A percentile compares a stretch with the other conserved stretches of the same genome.
Evolutionary conservation across 2,797 vertebrate genomes (phyloP).

Genomic region (Sebastes itinus): DNA sequence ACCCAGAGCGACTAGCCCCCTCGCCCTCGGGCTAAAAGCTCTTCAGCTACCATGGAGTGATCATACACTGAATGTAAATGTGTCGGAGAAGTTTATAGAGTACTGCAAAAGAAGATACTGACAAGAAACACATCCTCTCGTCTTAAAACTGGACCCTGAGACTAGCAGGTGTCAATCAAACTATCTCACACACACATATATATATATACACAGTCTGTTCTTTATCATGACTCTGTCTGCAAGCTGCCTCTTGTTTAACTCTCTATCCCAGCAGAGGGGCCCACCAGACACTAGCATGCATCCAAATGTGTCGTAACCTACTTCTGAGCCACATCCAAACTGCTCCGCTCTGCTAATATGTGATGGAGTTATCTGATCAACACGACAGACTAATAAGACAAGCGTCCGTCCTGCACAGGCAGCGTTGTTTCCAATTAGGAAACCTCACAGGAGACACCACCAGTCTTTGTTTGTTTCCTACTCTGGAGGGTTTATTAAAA

Average conservation of each 20-base stretch:
- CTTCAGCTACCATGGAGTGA: slow-evolving; percentile 5
- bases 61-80: slow-evolving; percentile 34
- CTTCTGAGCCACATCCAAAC: slow-evolving; percentile 55
- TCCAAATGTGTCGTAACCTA: slow-evolving; percentile 74
- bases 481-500: slow-evolving; percentile 11
- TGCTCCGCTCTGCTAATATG: slow-evolving; percentile 24
- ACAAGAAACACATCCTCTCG: slow-evolving; percentile 16
- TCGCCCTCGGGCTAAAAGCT: slow-evolving; percentile 54
- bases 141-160: slow-evolving; percentile 34
- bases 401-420: slow-evolving; percentile 33
- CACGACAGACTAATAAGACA: slow-evolving; percentile 20
- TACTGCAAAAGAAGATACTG: background rate
- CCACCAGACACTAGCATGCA: slow-evolving; percentile 43
- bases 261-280: slow-evolving; percentile 40
- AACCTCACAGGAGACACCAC: slow-evolving; percentile 13
- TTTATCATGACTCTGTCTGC: slow-evolving; percentile 44
- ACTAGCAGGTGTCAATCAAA: slow-evolving; percentile 67
- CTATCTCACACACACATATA: slow-evolving; percentile 3
- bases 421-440: slow-evolving; percentile 54
- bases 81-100: background rate
- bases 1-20: slow-evolving; percentile 65
- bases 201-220: slow-evolving; percentile 31
- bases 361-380: slow-evolving; percentile 60
- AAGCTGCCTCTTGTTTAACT: slow-evolving; percentile 56
- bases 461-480: slow-evolving; percentile 11